Evolutionary conservation across 2,113 vertebrate species (phyloP).

Genomic region (Sinocyclocheilus grahami): DNA sequence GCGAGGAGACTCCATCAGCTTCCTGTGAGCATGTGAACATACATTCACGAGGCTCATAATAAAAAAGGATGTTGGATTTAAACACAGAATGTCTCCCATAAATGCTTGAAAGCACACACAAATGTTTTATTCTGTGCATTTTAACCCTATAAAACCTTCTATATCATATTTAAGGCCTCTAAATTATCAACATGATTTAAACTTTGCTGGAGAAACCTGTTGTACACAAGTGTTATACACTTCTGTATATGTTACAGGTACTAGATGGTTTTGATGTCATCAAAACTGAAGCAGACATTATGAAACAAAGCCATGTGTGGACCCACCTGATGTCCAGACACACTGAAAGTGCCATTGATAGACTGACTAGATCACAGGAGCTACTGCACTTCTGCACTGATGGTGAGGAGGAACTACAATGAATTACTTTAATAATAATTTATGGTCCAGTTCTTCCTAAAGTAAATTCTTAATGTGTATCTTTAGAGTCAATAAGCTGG

Average conservation of each 20-base stretch:
- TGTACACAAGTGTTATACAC: not conserved
- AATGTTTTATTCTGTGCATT: not conserved
- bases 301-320: constrained; percentile 73
- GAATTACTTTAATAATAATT: not conserved
- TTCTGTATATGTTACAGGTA: constrained; percentile 66
- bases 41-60: not conserved
- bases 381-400: constrained; percentile 83
- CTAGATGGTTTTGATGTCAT: constrained; percentile 74
- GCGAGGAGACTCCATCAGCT: constrained; percentile 72
- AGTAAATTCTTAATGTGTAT: not conserved
- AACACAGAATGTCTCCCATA: not conserved
- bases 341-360: constrained; percentile 56
- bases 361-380: constrained; percentile 79
- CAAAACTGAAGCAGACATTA: constrained; percentile 82
- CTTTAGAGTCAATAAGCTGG: constrained; percentile 78
- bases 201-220: no score
- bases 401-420: constrained; percentile 71
- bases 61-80: not conserved
- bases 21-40: constrained; percentile 55
- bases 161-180: not conserved
- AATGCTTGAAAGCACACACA: not conserved
- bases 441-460: not conserved
- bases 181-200: not conserved
- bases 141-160: not conserved
- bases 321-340: constrained; percentile 71